phyloP scores from a whole-genome alignment of 2,888 invertebrate species.

The Acanthopleura granulata region DNA sequence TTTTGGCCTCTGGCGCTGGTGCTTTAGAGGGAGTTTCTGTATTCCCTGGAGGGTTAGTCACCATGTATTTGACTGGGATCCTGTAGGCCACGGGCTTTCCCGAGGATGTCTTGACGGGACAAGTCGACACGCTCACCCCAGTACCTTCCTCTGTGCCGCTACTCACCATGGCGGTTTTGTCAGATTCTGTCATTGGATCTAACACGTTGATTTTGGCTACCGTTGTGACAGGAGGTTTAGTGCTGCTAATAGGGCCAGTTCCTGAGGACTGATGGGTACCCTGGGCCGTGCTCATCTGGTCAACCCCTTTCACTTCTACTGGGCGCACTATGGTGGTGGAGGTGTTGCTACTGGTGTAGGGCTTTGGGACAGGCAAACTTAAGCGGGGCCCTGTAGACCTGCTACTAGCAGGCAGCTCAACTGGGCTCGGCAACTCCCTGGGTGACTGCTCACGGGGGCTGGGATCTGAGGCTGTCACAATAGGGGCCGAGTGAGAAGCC shows the following conservation, averaged over 20 bases:
- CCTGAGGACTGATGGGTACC: background rate
- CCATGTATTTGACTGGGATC: background rate
- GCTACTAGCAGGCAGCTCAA: background rate
- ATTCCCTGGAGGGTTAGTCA: background rate
- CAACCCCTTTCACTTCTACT: no score
- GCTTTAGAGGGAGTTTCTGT: background rate
- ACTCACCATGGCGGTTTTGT: background rate
- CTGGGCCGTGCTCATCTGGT: background rate
- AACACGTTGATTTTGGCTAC: slow-evolving; percentile 7
- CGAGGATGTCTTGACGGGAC: background rate
- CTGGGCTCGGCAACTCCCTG: background rate
- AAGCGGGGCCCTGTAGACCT: background rate
- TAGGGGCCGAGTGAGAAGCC: background rate
- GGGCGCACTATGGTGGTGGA: background rate
- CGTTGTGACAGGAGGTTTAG: background rate
- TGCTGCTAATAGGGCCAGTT: background rate
- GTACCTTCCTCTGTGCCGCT: background rate
- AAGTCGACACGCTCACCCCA: background rate
- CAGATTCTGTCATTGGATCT: background rate
- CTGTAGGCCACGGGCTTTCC: background rate
- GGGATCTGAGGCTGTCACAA: background rate
- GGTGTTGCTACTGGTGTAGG: background rate
- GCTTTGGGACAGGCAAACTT: background rate
- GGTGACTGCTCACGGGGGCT: background rate
- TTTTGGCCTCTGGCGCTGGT: background rate